A percentile compares a stretch with the other conserved stretches of the same genome.
phyloP scores from a whole-genome alignment of 2,797 vertebrate species.

The Anniella stebbinsi region DNA sequence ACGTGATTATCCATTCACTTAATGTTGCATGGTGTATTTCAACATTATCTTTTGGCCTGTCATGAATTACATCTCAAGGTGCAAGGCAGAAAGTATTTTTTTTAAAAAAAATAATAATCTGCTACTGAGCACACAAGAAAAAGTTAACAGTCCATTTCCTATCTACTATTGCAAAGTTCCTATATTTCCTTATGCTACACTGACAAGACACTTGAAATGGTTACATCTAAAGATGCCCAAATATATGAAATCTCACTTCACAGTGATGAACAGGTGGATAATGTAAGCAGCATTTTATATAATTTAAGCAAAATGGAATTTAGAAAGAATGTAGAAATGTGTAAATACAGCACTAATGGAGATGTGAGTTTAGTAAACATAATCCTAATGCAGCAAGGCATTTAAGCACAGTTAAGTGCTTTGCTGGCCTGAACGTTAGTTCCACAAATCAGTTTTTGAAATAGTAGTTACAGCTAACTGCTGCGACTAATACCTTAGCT shows the following conservation, averaged over 20 bases:
- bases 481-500: constrained; percentile 75
- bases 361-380: constrained; percentile 74
- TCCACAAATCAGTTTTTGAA: constrained; percentile 75
- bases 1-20: constrained; percentile 37
- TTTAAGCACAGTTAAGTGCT: constrained; percentile 48
- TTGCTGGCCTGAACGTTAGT: constrained; percentile 47
- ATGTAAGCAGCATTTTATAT: constrained; percentile 72
- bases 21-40: background rate
- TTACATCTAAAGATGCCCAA: constrained; percentile 57
- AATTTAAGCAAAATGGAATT: constrained; percentile 73
- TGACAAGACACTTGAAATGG: constrained; percentile 68
- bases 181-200: constrained; percentile 52
- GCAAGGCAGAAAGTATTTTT: constrained; percentile 47
- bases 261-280: constrained; percentile 63
- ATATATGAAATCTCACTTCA: constrained; percentile 66
- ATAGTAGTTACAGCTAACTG: constrained; percentile 69
- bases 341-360: constrained; percentile 61
- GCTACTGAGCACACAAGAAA: constrained; percentile 28
- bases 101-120: background rate
- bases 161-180: constrained; percentile 53
- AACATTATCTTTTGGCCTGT: constrained; percentile 45
- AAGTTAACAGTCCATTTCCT: constrained; percentile 47
- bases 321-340: constrained; percentile 68
- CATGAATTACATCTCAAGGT: constrained; percentile 53
- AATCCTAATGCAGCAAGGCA: constrained; percentile 72